Base-by-base conservation (phyloP, 2,888 invertebrate species). In the Drosophila cognata region DNA sequence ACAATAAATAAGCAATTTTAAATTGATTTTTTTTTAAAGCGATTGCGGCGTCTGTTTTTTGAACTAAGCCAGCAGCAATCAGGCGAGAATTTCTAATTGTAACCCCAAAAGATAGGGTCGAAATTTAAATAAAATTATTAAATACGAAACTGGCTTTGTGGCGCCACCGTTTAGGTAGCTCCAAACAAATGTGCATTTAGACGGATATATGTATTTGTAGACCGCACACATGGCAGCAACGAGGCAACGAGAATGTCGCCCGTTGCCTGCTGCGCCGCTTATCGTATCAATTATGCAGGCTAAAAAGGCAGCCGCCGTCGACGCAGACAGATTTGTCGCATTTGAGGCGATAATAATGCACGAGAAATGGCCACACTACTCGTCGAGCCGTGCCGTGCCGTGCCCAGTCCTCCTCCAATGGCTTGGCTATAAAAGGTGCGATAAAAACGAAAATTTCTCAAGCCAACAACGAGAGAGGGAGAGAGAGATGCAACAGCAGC, bases 401-500 rank as follows among this genome's bases (percentile, higher is more conserved):
- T 46, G 25, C 35, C 71, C 38, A 51, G 21, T 28, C 36, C 28
- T 50, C 18, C 50, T 60, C 57, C 75, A 69, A 67, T 59, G 71
- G 69, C 75, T 65, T 72, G 82, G 77, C 83, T 77, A 86, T 90
- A 86, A 88, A 86, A 90, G 89, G 89, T 86, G 89, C 84, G 88
- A 88, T 90, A 89, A 90, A 82, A 88, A 89, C 84, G 78, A 79
- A 88, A 87, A 88, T 89, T 82, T 87, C 89, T 89, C 89, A 88
- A 84, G 78, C 76, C 67, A 28, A 28, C 35, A 36, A 13, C 11
- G 4, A n/a, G 36, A 55, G 36, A 7, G 11, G 33, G 21, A 21
- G 33, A 28, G 33, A 43, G 76, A 70, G 74, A 59, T 79, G 71
- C 73, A 46, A 68, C 76, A 74, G 77, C 58, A 70, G 46, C 62